These are phyloP conservation scores for Drosophila bunnanda DNA, from an alignment of 2,888 invertebrate species.

Conservation along the genomic window DNA sequence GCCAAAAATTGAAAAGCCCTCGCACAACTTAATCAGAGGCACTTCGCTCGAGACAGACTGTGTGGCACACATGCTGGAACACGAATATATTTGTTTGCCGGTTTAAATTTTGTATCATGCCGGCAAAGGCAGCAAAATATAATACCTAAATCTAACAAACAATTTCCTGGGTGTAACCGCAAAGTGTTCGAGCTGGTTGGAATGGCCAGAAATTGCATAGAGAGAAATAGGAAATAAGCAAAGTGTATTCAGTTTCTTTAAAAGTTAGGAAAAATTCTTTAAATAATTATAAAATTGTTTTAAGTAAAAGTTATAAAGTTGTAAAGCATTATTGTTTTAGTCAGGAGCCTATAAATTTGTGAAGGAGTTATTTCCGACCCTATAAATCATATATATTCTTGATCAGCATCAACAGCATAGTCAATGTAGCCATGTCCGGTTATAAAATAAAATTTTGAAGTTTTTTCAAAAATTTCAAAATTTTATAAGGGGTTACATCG, in stretches of 20 bases:
- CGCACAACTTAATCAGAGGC: conserved; percentile 51
- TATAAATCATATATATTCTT: too few relatives aligned
- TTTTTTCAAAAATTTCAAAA: too few relatives aligned
- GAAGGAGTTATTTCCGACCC: too few relatives aligned
- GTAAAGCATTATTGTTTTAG: too few relatives aligned
- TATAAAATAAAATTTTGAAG: too few relatives aligned
- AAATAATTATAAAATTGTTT: not conserved
- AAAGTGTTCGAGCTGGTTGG: conserved; percentile 48
- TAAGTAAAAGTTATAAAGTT: not conserved
- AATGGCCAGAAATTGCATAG: conserved; percentile 14
- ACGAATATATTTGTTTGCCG: conserved; percentile 31
- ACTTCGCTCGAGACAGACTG: conserved; percentile 8
- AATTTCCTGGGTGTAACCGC: conserved; percentile 53
- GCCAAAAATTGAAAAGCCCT: conserved; percentile 45
- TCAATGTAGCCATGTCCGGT: too few relatives aligned
- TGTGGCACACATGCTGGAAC: conserved; percentile 27
- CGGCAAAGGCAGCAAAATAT: conserved; percentile 22
- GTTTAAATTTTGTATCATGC: conserved; percentile 28
- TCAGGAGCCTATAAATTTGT: too few relatives aligned
- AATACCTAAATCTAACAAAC: conserved; percentile 56
- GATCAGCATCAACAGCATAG: too few relatives aligned
- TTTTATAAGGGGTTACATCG: too few relatives aligned
- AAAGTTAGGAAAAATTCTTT: not conserved
- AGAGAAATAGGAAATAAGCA: not conserved
- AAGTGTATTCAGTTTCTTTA: not conserved